phyloP scores from a whole-genome alignment of 2,113 vertebrate species.

The Halcyon senegalensis region DNA sequence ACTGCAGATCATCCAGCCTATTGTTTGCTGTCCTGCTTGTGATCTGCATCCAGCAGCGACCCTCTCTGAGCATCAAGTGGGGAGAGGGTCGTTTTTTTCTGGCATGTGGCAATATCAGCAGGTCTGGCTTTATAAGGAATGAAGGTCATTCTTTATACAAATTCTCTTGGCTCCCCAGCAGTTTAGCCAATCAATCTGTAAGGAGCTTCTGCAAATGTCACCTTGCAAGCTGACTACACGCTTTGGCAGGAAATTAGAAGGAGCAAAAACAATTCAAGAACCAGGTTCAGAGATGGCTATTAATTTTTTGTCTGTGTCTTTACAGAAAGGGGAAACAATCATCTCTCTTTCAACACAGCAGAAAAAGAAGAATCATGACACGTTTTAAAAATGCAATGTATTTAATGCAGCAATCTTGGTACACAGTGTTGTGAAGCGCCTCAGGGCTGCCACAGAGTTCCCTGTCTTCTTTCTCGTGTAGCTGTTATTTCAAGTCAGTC shows the following conservation, averaged over 20 bases:
- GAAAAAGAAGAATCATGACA: constrained; percentile 10
- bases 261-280: constrained; percentile 33
- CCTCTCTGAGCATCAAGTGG: background rate
- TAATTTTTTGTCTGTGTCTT: constrained; percentile 38
- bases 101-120: background rate
- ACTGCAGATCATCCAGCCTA: background rate
- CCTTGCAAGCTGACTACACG: constrained; percentile 20
- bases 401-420: background rate
- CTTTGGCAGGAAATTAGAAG: constrained; percentile 57
- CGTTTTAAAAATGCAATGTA: background rate
- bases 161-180: background rate
- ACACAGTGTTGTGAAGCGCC: background rate
- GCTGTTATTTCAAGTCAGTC: constrained; percentile 19
- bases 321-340: constrained; percentile 27
- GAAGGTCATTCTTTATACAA: constrained; percentile 11
- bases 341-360: constrained; percentile 32
- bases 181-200: constrained; percentile 36
- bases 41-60: background rate
- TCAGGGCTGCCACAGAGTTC: background rate
- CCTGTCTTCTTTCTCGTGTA: background rate
- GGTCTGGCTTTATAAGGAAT: constrained; percentile 7
- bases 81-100: background rate
- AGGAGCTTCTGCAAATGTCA: constrained; percentile 55
- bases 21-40: background rate
- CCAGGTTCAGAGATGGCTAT: background rate